Evolutionary conservation across 2,888 invertebrate species (phyloP), one percentile per base, ranked within the genome.

Genomic region (Portevinia maculata): DNA sequence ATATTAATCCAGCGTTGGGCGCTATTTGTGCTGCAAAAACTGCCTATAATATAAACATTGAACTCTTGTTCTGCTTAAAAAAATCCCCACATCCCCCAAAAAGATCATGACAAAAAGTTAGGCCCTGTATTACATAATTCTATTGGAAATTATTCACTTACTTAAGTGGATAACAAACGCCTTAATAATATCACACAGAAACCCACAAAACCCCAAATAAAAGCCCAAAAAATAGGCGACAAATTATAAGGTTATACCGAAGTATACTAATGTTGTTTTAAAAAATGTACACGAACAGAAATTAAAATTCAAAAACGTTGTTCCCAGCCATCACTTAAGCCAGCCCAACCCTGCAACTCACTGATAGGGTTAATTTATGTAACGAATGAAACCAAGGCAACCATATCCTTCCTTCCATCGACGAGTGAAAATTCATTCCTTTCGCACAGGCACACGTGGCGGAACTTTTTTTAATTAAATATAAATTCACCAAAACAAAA

Each of bases 401-500:
- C 34, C 39, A 21, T 44, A 46, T 32, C 53, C 32, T 44, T 17
- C 21, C 19, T 28, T n/a, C 34, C 17, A 32, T 30, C 24, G 34
- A 48, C 71, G 70, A 41, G 75, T 34, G 34, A 41, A 24, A 21
- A 44, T 8, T 11, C 28, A 13, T 21, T 39, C 32, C 39, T 37
- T 46, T 46, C 15, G 13, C 55, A 30, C 60, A 53, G 19, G 59
- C 65, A 67, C 53, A 75, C 64, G 52, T 50, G 69, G 62, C 52
- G 64, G 79, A 65, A 75, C 37, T 70, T 75, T 81, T 69, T 81
- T 81, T 81, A 81, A 81, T 81, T 81, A 75, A 81, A 81, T 75
- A 81, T 81, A 75, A 81, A 81, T 81, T 81, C 69, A 69, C 37
- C 69, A 62, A 55, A 74, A 74, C 53, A 55, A 75, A 73, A 71